These are phyloP conservation scores for Ametastegia equiseti DNA, from an alignment of 2,888 invertebrate genomes.

Conservation along the genomic window DNA sequence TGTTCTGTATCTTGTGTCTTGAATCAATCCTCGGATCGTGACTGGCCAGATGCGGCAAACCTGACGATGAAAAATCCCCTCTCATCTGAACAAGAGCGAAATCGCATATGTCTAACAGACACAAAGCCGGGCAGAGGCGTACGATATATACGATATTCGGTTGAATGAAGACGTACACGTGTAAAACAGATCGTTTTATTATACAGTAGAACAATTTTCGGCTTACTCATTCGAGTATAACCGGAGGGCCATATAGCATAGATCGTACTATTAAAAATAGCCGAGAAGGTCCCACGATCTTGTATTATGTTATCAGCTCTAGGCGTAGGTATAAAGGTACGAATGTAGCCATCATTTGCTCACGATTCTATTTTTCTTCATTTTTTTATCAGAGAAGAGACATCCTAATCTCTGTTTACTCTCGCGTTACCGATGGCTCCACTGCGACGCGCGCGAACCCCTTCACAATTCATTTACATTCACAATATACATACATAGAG, in stretches of 20 bases:
- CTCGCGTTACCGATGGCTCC: slow-evolving; percentile 25
- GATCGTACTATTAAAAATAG: not conserved
- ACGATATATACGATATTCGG: not conserved
- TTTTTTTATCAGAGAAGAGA: not conserved
- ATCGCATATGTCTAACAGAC: not conserved
- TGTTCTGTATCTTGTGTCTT: too few relatives aligned
- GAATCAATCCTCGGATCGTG: too few relatives aligned
- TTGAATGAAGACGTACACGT: not conserved
- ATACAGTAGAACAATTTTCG: not conserved
- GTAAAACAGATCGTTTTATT: not conserved
- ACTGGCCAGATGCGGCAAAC: too few relatives aligned
- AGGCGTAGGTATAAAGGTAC: not conserved
- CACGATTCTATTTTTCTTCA: not conserved
- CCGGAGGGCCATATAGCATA: too few relatives aligned
- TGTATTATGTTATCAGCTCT: not conserved
- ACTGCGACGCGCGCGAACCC: not conserved
- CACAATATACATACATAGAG: not conserved
- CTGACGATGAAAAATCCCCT: too few relatives aligned
- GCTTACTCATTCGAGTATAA: not conserved
- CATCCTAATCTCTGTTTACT: slow-evolving; percentile 33
- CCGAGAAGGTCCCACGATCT: not conserved
- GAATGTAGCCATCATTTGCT: not conserved
- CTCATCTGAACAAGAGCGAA: too few relatives aligned
- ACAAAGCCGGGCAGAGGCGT: not conserved
- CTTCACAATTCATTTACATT: not conserved